phyloP scores from a whole-genome alignment of 2,888 invertebrate genomes.

The Pollenia griseotomentosa region DNA sequence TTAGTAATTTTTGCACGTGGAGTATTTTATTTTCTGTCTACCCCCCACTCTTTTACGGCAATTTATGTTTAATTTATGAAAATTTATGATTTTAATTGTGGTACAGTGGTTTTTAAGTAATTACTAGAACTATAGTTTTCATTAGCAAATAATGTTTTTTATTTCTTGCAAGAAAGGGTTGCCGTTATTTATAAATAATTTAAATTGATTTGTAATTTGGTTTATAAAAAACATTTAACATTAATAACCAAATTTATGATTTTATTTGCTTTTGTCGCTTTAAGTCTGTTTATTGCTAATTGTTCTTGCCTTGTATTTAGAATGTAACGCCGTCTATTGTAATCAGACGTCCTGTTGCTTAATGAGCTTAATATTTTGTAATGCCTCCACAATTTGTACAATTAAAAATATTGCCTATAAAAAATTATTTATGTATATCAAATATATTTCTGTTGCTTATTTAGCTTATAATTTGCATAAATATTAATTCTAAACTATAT shows the following conservation, averaged over 20 bases:
- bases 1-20: conserved; percentile 47
- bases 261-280: not conserved
- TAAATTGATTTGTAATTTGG: not conserved
- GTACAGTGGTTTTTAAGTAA: not conserved
- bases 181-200: not conserved
- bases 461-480: conserved; percentile 3
- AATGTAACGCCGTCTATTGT: conserved; percentile 12
- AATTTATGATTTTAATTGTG: conserved; percentile 56
- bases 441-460: conserved; percentile 52
- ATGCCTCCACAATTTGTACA: conserved; percentile 54
- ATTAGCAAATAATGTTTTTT: not conserved
- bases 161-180: conserved; percentile 11
- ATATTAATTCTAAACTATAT: no score
- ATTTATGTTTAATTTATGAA: conserved; percentile 53
- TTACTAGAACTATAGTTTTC: not conserved
- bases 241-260: conserved; percentile 49
- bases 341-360: conserved; percentile 27
- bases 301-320: not conserved
- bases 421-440: conserved; percentile 1
- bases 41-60: not conserved
- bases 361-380: conserved; percentile 48
- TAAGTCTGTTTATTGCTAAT: not conserved
- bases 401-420: conserved; percentile 48
- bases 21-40: not conserved
- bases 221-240: conserved; percentile 5